phyloP scores from a whole-genome alignment of 2,888 invertebrate genomes.

The Pycnomerus fuliginosus region DNA sequence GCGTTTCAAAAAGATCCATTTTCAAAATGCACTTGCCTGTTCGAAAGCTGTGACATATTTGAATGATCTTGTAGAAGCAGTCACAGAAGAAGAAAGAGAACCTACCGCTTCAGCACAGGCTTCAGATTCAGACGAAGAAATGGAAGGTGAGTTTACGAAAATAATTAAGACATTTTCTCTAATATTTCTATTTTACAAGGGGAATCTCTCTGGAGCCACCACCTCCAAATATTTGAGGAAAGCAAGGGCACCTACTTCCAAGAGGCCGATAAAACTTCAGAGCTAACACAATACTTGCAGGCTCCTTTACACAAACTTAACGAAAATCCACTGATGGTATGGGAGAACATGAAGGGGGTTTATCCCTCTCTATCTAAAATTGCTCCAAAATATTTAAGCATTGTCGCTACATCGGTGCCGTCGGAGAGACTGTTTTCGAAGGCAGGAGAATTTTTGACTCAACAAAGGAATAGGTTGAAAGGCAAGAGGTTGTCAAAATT shows the following conservation, averaged over 20 bases:
- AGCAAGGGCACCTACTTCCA: neutral
- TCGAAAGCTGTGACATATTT: neutral
- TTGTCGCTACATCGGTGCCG: conserved; percentile 35
- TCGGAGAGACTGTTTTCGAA: conserved; percentile 42
- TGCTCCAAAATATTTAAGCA: conserved; percentile 1
- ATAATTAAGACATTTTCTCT: neutral
- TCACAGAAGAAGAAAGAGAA: neutral
- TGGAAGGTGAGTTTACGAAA: neutral
- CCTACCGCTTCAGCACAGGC: neutral
- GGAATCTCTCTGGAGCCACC: neutral
- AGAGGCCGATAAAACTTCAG: neutral
- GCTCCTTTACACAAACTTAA: neutral
- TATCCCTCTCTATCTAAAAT: conserved; percentile 1
- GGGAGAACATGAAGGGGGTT: conserved; percentile 1
- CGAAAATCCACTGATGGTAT: conserved; percentile 2
- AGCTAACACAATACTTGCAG: neutral
- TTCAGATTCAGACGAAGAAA: neutral
- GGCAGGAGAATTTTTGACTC: conserved; percentile 38
- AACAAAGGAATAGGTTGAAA: conserved; percentile 38
- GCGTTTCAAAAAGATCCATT: conserved; percentile 5
- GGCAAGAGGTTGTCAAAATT: conserved; percentile 2
- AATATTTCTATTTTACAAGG: neutral
- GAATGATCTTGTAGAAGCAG: neutral
- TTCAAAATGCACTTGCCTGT: neutral
- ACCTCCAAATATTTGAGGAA: neutral